These are phyloP conservation scores for Pelobates cultripes DNA, from an alignment of 2,797 vertebrate species.

Conservation along the genomic window DNA sequence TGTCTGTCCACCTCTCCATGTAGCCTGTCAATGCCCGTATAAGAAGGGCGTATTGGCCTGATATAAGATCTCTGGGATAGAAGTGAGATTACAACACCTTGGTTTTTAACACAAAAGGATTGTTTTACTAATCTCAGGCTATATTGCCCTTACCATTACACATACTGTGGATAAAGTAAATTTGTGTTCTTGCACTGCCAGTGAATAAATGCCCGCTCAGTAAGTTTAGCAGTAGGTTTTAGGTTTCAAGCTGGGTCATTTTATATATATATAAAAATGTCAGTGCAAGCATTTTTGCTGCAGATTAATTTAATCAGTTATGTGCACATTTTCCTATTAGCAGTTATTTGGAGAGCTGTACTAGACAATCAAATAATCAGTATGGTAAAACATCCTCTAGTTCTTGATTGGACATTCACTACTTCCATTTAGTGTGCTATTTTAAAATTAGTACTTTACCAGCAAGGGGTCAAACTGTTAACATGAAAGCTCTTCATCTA, in stretches of 20 bases:
- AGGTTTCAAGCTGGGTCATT: background rate
- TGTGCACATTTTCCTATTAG: conserved; percentile 5
- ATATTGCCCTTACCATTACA: too few species aligned
- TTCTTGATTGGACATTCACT: conserved; percentile 33
- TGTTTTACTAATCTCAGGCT: too few species aligned
- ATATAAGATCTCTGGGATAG: too few species aligned
- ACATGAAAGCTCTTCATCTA: background rate
- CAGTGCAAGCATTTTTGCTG: background rate
- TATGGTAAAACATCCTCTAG: background rate
- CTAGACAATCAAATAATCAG: conserved; percentile 38
- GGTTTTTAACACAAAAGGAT: too few species aligned
- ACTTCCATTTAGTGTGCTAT: background rate
- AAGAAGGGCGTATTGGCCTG: too few species aligned
- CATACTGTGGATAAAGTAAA: too few species aligned
- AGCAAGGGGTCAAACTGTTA: conserved; percentile 24
- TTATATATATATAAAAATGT: background rate
- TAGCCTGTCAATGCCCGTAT: too few species aligned
- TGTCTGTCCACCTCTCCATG: too few species aligned
- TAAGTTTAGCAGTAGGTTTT: too few species aligned
- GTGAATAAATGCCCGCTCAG: too few species aligned
- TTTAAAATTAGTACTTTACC: conserved; percentile 4
- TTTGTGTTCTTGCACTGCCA: too few species aligned
- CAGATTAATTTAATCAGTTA: conserved; percentile 20
- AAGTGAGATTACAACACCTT: too few species aligned
- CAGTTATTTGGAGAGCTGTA: conserved; percentile 33